Evolutionary conservation across 1,140 invertebrate genomes (phyloP), one percentile per base, ranked within the genome.

Genomic region (Neuroterus valhalla): DNA sequence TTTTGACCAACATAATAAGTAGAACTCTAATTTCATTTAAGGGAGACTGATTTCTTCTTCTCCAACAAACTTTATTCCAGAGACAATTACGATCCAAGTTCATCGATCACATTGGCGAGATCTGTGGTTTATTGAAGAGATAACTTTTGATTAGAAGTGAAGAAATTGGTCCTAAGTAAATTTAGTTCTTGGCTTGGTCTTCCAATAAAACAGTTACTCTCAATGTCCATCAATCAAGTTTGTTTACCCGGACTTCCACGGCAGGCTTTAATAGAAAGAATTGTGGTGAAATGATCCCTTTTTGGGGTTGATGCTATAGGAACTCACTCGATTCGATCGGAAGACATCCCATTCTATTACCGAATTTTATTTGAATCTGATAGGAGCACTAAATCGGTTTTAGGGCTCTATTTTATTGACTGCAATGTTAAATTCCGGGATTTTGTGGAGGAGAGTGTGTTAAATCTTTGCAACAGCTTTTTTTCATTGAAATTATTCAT

Each of bases 111-210:
- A 62, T 62, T 62, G 31, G 23, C 21, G 55, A 15, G 21, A 62
- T 62, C n/a, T 62, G n/a, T 55, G 19, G 23, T 55, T 52, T 52
- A 52, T 52, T 55, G 23, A 55, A 31, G 23, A 55, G 23, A 62
- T 62, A 38, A 62, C 21, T 62, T 26, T 23, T 62, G 23, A 31
- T 62, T 62, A 62, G 31, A 15, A 26, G 26, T 6, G n/a, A 62
- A 26, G 31, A 62, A 62, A 62, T 62, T 62, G 31, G 55, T 62
- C 21, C 55, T 62, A 38, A 62, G 55, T 62, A 62, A 62, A 62
- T 38, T 62, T 62, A 26, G 26, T n/a, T 62, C 26, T 62, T 26
- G 31, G 31, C 10, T 38, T 38, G 31, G 31, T 38, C 31, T 62
- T 26, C 12, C 26, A 62, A 62, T 38, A 62, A 62, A 62, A 62